Evolutionary conservation across 37 sponge, comb jelly and placozoan genomes (phyloP), one percentile per base, ranked within the genome.

Genomic region (Axinella damicornis): DNA sequence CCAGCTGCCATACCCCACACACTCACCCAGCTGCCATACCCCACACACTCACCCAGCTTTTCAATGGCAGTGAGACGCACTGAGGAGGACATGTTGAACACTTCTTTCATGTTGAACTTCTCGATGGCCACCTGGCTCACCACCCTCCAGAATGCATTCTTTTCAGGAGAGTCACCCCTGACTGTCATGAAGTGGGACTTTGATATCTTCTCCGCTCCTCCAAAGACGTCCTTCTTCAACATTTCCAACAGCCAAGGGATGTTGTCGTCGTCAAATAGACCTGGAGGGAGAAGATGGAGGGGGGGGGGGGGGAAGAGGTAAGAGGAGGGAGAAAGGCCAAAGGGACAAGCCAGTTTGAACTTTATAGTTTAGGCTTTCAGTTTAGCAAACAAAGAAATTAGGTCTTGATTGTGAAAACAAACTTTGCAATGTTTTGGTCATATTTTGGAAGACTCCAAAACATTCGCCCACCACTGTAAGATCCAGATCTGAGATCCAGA

Each of bases 31-130:
- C n/a, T n/a, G n/a, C 58, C 16, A 17, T 57, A 13, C 41, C 25
- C 9, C 46, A 4, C 2, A 20, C 25, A 75, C 87, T 85, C 66
- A 85, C 95, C 82, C 0, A 98, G 87, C 35, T 96, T 96, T 75
- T 94, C 95, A 36, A 98, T 92, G 41, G 95, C 95, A 39, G 95
- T 84, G 31, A 96, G 93, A 53, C 99, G 82, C 38, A 98, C 99
- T 46, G 92, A 84, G 35, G 95, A 94, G 21, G 87, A 76, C 93
- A 94, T 94, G 68, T 92, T 84, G 83, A 98, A 98, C 69, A 98
- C 96, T 58, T 96, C 96, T 73, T 92, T 83, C 89, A 98, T 98
- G 83, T 86, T 86, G 80, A 89, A 88, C 63, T 85, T 88, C 78
- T 93, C 94, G 52, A 88, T 82, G 0, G 92, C 97, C 53, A 91